Percentiles rank a stretch among this genome's conserved stretches.
phyloP scores from a whole-genome alignment of 2,888 invertebrate genomes.

The Clunio marinus region DNA sequence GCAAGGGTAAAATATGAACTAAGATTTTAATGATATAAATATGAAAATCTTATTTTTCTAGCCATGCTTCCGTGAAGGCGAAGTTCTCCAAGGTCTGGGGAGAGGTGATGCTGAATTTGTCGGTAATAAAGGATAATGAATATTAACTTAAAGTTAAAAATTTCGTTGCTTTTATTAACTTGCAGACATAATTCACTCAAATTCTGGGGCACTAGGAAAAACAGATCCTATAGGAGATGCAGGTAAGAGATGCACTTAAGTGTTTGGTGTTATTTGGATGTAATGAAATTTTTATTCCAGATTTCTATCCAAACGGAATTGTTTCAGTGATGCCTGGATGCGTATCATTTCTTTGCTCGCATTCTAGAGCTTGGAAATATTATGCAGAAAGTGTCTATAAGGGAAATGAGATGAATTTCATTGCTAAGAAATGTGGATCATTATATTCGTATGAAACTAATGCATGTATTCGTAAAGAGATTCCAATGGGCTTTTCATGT shows the following conservation, averaged over 20 bases:
- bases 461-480: constrained; percentile 41
- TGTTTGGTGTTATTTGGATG: background rate
- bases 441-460: constrained; percentile 40
- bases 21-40: background rate
- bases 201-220: constrained; percentile 18
- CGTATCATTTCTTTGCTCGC: constrained; percentile 46
- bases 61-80: constrained; percentile 41
- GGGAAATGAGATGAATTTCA: constrained; percentile 48
- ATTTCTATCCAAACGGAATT: constrained; percentile 22
- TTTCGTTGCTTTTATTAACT: background rate
- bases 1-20: constrained; percentile 42
- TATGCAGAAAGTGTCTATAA: constrained; percentile 49
- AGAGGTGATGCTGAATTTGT: constrained; percentile 49
- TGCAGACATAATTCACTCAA: constrained; percentile 21
- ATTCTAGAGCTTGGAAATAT: constrained; percentile 47
- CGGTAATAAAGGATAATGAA: background rate
- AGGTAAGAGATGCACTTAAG: background rate
- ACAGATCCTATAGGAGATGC: constrained; percentile 21
- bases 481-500: constrained; percentile 47
- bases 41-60: constrained; percentile 21
- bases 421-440: constrained; percentile 47
- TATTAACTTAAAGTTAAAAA: background rate
- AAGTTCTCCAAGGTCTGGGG: constrained; percentile 42
- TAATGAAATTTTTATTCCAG: background rate
- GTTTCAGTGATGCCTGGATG: constrained; percentile 44